Evolutionary conservation across 2,113 vertebrate genomes (phyloP), one percentile per base, ranked within the genome.

Genomic region (Neopipo cinnamomea): DNA sequence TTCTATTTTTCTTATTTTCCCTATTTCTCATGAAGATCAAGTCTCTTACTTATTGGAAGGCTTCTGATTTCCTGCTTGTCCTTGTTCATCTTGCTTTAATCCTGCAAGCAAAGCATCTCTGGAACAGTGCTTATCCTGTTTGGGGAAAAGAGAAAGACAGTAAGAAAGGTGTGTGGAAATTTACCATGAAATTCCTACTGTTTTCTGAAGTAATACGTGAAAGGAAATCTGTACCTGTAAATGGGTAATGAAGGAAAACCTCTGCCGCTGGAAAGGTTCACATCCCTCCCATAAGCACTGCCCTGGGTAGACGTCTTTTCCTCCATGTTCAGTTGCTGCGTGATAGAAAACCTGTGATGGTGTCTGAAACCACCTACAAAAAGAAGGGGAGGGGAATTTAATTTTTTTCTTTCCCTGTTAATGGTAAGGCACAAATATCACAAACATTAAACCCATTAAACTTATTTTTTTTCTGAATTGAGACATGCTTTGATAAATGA

Each of bases 61-160:
- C 96, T 99, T 98, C 96, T 98, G 99, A 98, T 97, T 99, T 98
- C 99, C 98, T 97, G 97, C 97, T 98, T 99, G 99, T 59, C 98
- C 98, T 95, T 98, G 98, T 96, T 99, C 99, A 97, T 99, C 99
- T 97, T 99, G 98, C 95, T 99, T 99, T 97, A 99, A 98, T 97
- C 97, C 99, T 91, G 99, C 99, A 95, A 99, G 98, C 94, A 99
- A 98, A 96, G 99, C 99, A 85, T 99, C 99, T 98, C 99, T 98
- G 96, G 99, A 99, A 98, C 99, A 99, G 98, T 99, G 99, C 87
- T 99, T 99, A 98, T 99, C 99, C 99, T 99, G 97, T 80, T 95
- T 86, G 85, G 16, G 93, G 50, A 82, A 78, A 95, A 67, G 24
- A 85, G 35, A 75, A 87, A 72, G 56, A 39, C 4, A 33, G 55